Evolutionary conservation across 2,113 vertebrate species (phyloP).

Genomic region (Pundamilia nyererei): DNA sequence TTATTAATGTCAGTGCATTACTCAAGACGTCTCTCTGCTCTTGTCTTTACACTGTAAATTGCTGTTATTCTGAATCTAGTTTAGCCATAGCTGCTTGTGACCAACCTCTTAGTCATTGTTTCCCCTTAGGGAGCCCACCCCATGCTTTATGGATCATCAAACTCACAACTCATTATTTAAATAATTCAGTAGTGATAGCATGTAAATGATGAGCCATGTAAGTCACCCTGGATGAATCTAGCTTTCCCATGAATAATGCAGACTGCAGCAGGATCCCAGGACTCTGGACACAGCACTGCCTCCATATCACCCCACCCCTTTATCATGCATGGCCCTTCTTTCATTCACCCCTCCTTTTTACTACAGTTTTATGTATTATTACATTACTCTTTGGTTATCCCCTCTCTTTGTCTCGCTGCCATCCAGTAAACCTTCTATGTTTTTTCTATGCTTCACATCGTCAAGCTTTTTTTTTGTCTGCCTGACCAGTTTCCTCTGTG

Average conservation of each 20-base stretch:
- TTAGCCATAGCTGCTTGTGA: background rate
- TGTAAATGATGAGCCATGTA: conserved; percentile 55
- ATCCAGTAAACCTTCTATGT: background rate
- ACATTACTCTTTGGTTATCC: background rate
- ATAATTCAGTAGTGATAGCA: conserved; percentile 57
- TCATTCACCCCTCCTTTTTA: background rate
- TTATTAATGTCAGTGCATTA: background rate
- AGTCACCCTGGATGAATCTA: conserved; percentile 53
- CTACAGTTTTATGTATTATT: conserved; percentile 17
- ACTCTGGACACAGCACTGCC: background rate
- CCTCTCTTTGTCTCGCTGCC: background rate
- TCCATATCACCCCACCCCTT: background rate
- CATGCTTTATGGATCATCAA: conserved; percentile 44
- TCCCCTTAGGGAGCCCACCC: background rate
- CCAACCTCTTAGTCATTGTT: conserved; percentile 20
- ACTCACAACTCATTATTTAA: conserved; percentile 42
- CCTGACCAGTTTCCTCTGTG: background rate
- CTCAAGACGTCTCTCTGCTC: background rate
- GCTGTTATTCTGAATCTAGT: background rate
- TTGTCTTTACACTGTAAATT: background rate
- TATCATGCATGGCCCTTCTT: background rate
- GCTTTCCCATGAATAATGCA: conserved; percentile 61
- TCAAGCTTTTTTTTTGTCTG: background rate
- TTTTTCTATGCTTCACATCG: background rate
- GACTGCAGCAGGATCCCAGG: conserved; percentile 21